phyloP scores from a whole-genome alignment of 2,888 invertebrate species.

The Drosophila mulleri region DNA sequence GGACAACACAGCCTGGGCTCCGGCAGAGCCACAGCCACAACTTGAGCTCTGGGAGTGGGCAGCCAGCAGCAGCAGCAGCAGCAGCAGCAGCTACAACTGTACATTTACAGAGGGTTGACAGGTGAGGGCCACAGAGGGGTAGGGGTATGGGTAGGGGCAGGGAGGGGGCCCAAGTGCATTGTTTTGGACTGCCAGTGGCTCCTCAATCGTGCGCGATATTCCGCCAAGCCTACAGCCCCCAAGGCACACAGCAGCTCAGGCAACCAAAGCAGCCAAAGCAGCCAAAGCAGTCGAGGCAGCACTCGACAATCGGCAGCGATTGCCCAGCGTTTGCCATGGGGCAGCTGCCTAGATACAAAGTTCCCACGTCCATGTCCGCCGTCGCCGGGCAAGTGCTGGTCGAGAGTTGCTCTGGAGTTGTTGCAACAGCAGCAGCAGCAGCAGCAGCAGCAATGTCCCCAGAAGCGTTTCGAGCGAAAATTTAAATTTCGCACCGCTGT shows the following conservation, averaged over 20 bases:
- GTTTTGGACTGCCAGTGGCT: slow-evolving; percentile 68
- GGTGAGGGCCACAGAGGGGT: neutral
- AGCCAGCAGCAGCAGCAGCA: slow-evolving; percentile 52
- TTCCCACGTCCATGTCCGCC: slow-evolving; percentile 70
- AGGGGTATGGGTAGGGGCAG: no score
- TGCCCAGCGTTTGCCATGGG: slow-evolving; percentile 64
- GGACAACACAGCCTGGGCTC: slow-evolving; percentile 50
- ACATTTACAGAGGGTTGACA: slow-evolving; percentile 39
- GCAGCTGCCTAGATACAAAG: slow-evolving; percentile 71
- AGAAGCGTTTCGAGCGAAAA: slow-evolving; percentile 82
- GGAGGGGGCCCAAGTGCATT: slow-evolving; percentile 41
- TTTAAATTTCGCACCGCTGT: slow-evolving; percentile 81
- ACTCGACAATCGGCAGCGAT: slow-evolving; percentile 66
- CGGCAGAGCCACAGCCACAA: slow-evolving; percentile 40
- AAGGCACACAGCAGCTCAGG: slow-evolving; percentile 45
- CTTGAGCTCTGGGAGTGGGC: slow-evolving; percentile 66
- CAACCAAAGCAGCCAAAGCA: slow-evolving; percentile 19
- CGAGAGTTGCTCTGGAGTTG: slow-evolving; percentile 54
- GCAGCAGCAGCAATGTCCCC: slow-evolving; percentile 72
- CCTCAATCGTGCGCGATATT: slow-evolving; percentile 78
- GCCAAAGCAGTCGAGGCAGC: slow-evolving; percentile 34
- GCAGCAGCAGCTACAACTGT: slow-evolving; percentile 61
- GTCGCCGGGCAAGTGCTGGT: slow-evolving; percentile 53
- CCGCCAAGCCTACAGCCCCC: slow-evolving; percentile 78
- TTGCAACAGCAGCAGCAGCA: slow-evolving; percentile 40